phyloP scores from a whole-genome alignment of 2,797 vertebrate species.

The Orestias chungarensis region DNA sequence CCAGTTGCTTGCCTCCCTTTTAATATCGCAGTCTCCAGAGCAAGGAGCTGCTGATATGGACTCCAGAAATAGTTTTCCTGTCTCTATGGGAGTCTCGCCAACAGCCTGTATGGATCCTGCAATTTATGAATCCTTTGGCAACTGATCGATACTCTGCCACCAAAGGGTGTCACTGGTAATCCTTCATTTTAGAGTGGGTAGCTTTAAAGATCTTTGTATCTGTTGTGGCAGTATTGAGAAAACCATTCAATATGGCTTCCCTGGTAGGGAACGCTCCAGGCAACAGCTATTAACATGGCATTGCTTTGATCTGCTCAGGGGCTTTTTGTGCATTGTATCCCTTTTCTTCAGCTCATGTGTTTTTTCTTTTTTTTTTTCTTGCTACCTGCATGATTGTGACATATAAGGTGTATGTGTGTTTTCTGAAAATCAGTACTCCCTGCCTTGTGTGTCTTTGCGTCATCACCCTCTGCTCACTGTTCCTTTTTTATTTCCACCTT shows the following conservation, averaged over 20 bases:
- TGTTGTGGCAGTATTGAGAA: constrained; percentile 4
- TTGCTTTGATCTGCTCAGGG: constrained; percentile 28
- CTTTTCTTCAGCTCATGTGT: constrained; percentile 1
- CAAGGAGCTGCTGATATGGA: constrained; percentile 39
- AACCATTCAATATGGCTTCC: constrained; percentile 12
- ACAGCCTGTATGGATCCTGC: constrained; percentile 28
- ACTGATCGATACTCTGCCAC: constrained; percentile 24
- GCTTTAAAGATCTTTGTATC: constrained; percentile 23
- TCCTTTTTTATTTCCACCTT: neutral
- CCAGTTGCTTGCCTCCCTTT: constrained; percentile 50
- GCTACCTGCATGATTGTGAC: constrained; percentile 27
- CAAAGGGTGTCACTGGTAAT: neutral
- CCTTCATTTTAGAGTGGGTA: neutral
- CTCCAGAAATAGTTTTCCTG: constrained; percentile 60
- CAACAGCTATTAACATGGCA: constrained; percentile 19
- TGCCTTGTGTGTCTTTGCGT: constrained; percentile 13
- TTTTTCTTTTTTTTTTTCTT: constrained; percentile 1
- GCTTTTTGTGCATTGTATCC: constrained; percentile 3
- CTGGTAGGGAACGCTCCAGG: constrained; percentile 16
- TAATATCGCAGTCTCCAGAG: constrained; percentile 50
- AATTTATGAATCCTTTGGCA: constrained; percentile 23
- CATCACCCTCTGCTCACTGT: constrained; percentile 13
- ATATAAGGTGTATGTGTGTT: constrained; percentile 10
- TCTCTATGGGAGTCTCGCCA: constrained; percentile 49
- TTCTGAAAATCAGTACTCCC: neutral